Base-by-base conservation (phyloP, 1,140 invertebrate genomes). In the Drosophila sp. region DNA sequence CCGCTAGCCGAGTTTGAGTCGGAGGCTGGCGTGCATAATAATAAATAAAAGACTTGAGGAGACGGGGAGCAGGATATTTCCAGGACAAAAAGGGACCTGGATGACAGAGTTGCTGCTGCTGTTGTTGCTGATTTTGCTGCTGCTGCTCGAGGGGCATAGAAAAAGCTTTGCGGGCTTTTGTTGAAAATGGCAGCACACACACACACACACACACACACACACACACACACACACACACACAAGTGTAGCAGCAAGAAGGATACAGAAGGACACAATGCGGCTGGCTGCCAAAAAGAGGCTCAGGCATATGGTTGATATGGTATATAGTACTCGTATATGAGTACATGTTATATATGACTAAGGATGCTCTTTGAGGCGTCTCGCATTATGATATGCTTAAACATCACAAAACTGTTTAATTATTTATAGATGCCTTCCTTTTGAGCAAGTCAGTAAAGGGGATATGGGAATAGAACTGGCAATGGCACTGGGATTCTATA, bases 361-460 rank as follows among this genome's bases (percentile, higher is more conserved):
- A 43, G 62, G 62, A 54, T 61, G 53, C 62, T 69, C 64, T 82
- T 86, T 81, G 67, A 87, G 78, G 83, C 75, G 72, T 51, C 64
- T 80, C 79, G 72, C 76, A 89, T 87, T 83, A 91, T 87, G 73
- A 86, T 90, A 90, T 91, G 86, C 89, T 89, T 80, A 80, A 90
- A 77, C 89, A 86, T 80, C 84, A 83, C 64, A 91, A 89, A 91
- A 87, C 81, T 87, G 76, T 90, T 91, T 91, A 89, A 91, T 91
- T 91, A 91, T 91, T 91, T 91, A 91, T 91, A 75, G 66, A 77
- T 64, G 58, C 67, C 74, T 57, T 63, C 51, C 16, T 57, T 48
- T 48, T 67, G 5, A 54, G 7, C 32, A 18, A 16, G 29, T 40
- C 11, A 41, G 41, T 27, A 48, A 27, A n/a, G n/a, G 41, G 41